Evolutionary conservation across 2,113 vertebrate genomes (phyloP).

Genomic region (Gymnorhina tibicen): DNA sequence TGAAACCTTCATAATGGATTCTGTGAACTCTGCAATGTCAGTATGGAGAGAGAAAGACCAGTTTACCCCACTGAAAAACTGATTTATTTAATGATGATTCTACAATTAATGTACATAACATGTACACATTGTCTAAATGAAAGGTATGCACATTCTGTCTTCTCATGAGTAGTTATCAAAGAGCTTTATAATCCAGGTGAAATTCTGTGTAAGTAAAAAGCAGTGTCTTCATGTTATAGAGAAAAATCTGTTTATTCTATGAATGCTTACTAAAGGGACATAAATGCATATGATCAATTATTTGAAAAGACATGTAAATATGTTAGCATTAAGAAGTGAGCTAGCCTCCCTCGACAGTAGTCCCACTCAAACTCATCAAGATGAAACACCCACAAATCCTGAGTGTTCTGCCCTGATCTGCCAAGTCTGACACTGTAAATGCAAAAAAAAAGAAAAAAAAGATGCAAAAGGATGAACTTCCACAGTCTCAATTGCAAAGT

Average conservation of each 20-base stretch:
- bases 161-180: background rate
- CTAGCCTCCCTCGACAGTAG: background rate
- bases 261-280: background rate
- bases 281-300: background rate
- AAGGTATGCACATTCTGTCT: background rate
- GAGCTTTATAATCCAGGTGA: background rate
- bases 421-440: background rate
- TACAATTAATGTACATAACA: background rate
- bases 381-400: slow-evolving; percentile 8
- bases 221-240: background rate
- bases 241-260: background rate
- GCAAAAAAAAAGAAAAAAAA: background rate
- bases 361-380: background rate
- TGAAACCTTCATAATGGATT: background rate
- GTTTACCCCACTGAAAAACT: background rate
- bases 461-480: background rate
- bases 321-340: background rate
- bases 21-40: background rate
- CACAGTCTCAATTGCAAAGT: background rate
- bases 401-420: background rate
- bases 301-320: background rate
- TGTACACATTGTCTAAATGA: background rate
- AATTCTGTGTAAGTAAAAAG: background rate
- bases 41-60: background rate
- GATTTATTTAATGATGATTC: background rate